Conservation (phyloP, 2,113 vertebrate genomes). For the Macrotus californicus region DNA sequence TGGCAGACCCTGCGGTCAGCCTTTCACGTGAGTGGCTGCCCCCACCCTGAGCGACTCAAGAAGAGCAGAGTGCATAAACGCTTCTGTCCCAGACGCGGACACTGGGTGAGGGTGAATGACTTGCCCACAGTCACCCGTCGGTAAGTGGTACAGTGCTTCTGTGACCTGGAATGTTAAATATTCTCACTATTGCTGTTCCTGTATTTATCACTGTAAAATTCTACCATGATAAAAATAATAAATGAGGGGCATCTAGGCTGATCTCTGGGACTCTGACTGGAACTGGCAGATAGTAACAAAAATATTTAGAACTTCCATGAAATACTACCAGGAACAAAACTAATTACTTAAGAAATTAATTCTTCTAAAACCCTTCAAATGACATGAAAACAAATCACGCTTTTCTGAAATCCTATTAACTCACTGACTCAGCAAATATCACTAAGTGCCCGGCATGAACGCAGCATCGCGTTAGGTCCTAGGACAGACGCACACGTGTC, state of each 20-base stretch:
- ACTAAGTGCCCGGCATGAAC: background rate
- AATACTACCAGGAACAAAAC: background rate
- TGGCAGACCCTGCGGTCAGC: background rate
- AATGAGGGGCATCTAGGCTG: background rate
- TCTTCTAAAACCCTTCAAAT: constrained; percentile 1
- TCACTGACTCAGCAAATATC: background rate
- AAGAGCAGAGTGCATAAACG: background rate
- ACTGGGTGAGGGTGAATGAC: background rate
- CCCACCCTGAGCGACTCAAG: background rate
- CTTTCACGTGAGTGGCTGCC: background rate
- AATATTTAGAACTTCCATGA: background rate
- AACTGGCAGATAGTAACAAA: background rate
- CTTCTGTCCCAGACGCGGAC: background rate
- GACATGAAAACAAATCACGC: background rate
- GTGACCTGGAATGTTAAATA: background rate
- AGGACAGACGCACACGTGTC: background rate
- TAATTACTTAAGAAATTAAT: background rate
- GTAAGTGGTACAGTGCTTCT: background rate
- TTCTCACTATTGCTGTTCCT: background rate
- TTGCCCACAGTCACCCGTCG: background rate
- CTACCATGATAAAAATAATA: background rate
- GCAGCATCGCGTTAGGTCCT: background rate
- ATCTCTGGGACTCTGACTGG: background rate
- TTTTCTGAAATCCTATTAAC: constrained; percentile 26
- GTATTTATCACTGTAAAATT: background rate